Conservation (phyloP, 2,888 invertebrate species). For the Philhelius pedissequus region DNA sequence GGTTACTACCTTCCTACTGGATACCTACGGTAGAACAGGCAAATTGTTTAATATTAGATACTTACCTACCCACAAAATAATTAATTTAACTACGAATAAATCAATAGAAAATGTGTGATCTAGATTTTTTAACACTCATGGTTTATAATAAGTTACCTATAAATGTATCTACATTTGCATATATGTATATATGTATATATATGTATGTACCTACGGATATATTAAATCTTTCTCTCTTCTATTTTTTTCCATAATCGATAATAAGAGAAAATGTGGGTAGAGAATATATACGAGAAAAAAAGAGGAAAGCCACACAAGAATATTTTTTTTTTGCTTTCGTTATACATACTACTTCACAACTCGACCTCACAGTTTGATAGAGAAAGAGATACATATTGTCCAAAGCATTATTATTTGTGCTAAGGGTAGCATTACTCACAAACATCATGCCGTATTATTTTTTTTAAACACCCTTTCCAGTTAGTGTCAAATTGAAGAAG, state of each 20-base stretch:
- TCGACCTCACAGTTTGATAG: not conserved
- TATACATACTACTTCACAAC: not conserved
- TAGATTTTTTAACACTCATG: not conserved
- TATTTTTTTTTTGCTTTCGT: constrained; percentile 14
- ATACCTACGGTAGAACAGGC: too few species aligned
- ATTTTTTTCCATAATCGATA: constrained; percentile 35
- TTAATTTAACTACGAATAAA: not conserved
- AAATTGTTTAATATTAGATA: too few species aligned
- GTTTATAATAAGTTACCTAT: not conserved
- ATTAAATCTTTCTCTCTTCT: not conserved
- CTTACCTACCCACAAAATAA: too few species aligned
- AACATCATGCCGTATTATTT: not conserved
- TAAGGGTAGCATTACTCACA: constrained; percentile 19
- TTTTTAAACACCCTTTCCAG: constrained; percentile 30
- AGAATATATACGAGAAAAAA: not conserved
- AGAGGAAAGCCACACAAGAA: constrained; percentile 8
- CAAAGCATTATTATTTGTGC: not conserved
- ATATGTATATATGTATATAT: too few species aligned
- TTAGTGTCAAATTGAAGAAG: not conserved
- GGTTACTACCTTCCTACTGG: too few species aligned
- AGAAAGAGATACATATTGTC: not conserved
- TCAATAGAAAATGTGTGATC: not conserved
- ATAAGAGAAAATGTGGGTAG: constrained; percentile 21
- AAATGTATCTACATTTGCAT: not conserved
- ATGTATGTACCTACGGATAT: not conserved